Conservation (phyloP, 2,797 vertebrate genomes). For the Anabas testudineus region DNA sequence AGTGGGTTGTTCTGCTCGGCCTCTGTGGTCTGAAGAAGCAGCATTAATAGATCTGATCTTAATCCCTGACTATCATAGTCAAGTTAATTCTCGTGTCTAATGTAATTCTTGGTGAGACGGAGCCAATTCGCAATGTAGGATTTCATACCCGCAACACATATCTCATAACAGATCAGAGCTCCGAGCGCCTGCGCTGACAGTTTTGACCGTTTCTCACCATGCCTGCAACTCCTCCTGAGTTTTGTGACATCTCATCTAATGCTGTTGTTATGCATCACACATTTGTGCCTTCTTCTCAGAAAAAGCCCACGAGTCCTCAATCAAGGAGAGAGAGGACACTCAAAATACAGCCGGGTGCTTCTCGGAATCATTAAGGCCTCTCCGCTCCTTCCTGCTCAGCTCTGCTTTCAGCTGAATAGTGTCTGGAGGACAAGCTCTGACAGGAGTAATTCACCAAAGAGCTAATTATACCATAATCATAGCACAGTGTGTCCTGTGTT, state of each 20-base stretch:
- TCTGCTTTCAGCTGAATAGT: slow-evolving; percentile 58
- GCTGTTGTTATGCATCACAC: slow-evolving; percentile 33
- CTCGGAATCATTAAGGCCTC: slow-evolving; percentile 71
- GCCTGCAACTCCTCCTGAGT: slow-evolving; percentile 7
- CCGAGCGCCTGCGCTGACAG: not conserved
- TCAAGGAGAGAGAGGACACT: slow-evolving; percentile 72
- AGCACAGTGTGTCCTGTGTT: slow-evolving; percentile 51
- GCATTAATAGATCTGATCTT: slow-evolving; percentile 45
- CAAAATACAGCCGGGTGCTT: slow-evolving; percentile 69
- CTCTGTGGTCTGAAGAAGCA: slow-evolving; percentile 12
- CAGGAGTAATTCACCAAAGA: slow-evolving; percentile 72
- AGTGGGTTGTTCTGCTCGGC: slow-evolving; percentile 26
- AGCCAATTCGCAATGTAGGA: slow-evolving; percentile 9
- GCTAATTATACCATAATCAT: slow-evolving; percentile 71
- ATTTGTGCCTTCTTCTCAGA: slow-evolving; percentile 46
- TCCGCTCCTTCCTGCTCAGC: slow-evolving; percentile 55
- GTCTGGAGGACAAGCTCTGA: slow-evolving; percentile 64
- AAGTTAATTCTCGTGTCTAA: slow-evolving; percentile 44
- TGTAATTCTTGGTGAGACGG: slow-evolving; percentile 31
- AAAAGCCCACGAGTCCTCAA: slow-evolving; percentile 64
- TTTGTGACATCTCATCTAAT: slow-evolving; percentile 17
- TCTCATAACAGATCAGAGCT: slow-evolving; percentile 18
- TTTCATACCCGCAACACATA: slow-evolving; percentile 21
- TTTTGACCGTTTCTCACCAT: slow-evolving; percentile 26
- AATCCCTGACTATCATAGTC: slow-evolving; percentile 31